phyloP scores from a whole-genome alignment of 2,113 vertebrate genomes.

The Carlito syrichta region DNA sequence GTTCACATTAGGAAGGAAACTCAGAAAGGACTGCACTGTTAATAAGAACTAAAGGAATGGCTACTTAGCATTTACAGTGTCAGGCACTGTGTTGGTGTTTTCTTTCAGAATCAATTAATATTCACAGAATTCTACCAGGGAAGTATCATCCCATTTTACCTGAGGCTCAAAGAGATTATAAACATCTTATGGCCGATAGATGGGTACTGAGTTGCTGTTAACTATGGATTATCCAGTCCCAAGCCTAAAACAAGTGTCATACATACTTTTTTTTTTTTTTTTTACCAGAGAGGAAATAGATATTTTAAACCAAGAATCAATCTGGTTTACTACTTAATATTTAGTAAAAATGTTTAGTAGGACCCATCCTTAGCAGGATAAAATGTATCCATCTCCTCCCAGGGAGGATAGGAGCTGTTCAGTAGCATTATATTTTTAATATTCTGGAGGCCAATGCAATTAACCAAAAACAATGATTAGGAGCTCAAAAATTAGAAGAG shows the following conservation, averaged over 20 bases:
- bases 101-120: not conserved
- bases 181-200: not conserved
- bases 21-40: not conserved
- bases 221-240: not conserved
- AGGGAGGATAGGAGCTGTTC: not conserved
- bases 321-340: not conserved
- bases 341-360: not conserved
- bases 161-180: not conserved
- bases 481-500: not conserved
- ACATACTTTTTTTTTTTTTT: no score
- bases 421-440: not conserved
- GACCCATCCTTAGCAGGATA: not conserved
- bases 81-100: not conserved
- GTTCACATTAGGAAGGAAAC: not conserved
- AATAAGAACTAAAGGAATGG: not conserved
- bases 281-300: not conserved
- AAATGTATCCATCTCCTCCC: not conserved
- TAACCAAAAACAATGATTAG: not conserved
- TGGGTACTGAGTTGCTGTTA: not conserved
- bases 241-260: no score
- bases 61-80: not conserved
- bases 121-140: not conserved
- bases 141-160: not conserved
- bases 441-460: not conserved
- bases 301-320: not conserved